Base-by-base conservation (phyloP, 2,888 invertebrate species). In the Plusia festucae region DNA sequence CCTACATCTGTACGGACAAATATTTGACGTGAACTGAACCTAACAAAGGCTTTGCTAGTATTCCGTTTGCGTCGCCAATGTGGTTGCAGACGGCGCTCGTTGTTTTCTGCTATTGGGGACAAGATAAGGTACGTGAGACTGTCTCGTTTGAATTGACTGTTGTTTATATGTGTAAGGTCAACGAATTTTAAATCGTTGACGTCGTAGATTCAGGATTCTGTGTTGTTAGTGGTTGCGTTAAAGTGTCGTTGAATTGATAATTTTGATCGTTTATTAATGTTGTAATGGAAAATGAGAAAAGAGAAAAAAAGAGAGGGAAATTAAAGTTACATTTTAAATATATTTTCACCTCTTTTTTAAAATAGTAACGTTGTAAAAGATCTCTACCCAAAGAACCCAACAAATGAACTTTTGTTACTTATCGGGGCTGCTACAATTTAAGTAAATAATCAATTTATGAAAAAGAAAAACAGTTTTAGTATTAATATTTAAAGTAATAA, bases 61-160 rank as follows among this genome's bases (percentile, higher is more conserved):
- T 49, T 49, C 46, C 11, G 46, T 49, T 18, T 46, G 46, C 16
- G 2, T 16, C 44, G 44, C 5, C 18, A 11, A 46, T 46, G 46
- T 49, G 46, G 46, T 16, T 9, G 46, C 16, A n/a, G n/a, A n/a
- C 15, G n/a, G 15, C 1, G 40, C n/a, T 6, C 40, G n/a, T 40
- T 40, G 40, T 40, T 40, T 40, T 40, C n/a, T 40, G 5, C n/a
- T 40, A 40, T 40, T 40, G n/a, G 40, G n/a, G n/a, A n/a, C 40
- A n/a, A n/a, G 40, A 40, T 40, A n/a, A n/a, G 40, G n/a, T 40
- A 40, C n/a, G 34, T 34, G 34, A 13, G 13, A 2, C 2, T 34
- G n/a, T 6, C 1, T n/a, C n/a, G 40, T 40, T 40, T 40, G 40
- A n/a, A 40, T 40, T 7, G n/a, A n/a, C 40, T n/a, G 7, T 15